A percentile compares a stretch with the other conserved stretches of the same genome.
Conservation (phyloP, 2,888 invertebrate genomes). For the Drosophila gaucha region DNA sequence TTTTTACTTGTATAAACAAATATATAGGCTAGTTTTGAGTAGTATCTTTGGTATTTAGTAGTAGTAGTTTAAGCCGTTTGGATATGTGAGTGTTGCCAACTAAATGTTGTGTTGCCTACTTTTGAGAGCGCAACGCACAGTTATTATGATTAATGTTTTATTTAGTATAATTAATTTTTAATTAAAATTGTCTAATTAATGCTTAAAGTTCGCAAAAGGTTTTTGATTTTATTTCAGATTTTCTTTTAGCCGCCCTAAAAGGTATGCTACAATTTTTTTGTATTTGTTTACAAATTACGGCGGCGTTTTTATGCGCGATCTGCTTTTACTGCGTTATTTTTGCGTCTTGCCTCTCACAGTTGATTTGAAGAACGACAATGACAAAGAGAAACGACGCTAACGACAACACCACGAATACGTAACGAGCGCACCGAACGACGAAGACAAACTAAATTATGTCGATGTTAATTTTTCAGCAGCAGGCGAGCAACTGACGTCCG, state of each 20-base stretch:
- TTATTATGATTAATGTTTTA: conserved; percentile 9
- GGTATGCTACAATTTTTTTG: conserved; percentile 34
- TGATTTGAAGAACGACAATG: conserved; percentile 28
- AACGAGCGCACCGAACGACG: conserved; percentile 81
- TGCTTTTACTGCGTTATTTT: conserved; percentile 24
- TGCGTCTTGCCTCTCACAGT: conserved; percentile 22
- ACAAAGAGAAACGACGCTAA: conserved; percentile 18
- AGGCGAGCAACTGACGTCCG: conserved; percentile 66
- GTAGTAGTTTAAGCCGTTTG: conserved; percentile 22
- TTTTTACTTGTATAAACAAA: background rate
- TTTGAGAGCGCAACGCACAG: conserved; percentile 33
- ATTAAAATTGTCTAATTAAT: conserved; percentile 23
- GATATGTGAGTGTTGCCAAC: conserved; percentile 50
- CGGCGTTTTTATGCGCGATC: conserved; percentile 30
- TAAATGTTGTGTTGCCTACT: conserved; percentile 17
- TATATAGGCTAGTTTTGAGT: conserved; percentile 2
- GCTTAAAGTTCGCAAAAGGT: background rate
- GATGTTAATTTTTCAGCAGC: conserved; percentile 78
- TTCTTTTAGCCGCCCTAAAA: conserved; percentile 16
- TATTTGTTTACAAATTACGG: conserved; percentile 46
- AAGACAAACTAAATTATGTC: conserved; percentile 81
- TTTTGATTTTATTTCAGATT: no score
- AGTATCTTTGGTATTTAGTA: conserved; percentile 5
- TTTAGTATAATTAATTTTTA: conserved; percentile 10
- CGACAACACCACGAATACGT: conserved; percentile 58